Base-by-base conservation (phyloP, 2,888 invertebrate species). In the Synergus japonicus region DNA sequence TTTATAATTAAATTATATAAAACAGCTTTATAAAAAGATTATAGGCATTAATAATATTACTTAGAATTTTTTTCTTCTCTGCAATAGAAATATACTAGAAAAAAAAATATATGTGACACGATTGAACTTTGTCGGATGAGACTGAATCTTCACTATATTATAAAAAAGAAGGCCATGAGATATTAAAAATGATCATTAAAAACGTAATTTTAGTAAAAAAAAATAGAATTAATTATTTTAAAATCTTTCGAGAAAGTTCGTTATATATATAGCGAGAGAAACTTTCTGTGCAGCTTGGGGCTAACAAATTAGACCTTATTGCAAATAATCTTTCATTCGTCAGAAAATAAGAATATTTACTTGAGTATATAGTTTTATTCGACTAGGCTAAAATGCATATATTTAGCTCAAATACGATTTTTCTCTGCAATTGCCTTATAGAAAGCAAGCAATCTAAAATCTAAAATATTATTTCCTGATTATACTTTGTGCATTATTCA, bases 401-500 rank as follows among this genome's bases (percentile, higher is more conserved):
- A n/a, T 54, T 54, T 54, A 54, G 15, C 15, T 54, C 8, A 54
- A 54, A 54, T n/a, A 15, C 5, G 2, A n/a, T 7, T 67, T 49
- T 44, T 69, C 29, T 46, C 22, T 2, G 44, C 3, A 18, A 69
- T 46, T 67, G 12, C 0, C 18, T 49, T 69, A 4, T 46, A 69
- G 69, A 69, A 69, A 49, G 69, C 9, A 69, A 46, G 13, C 67
- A 22, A 69, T 37, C 49, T 49, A n/a, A 49, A 69, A 13, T 49
- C 2, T 49, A 29, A 49, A 54, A 69, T 46, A 13, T 69, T 13
- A 69, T 69, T 49, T 29, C 18, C 8, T n/a, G 29, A 22, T 18
- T 37, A 41, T 43, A 69, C 12, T 69, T 69, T 69, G 46, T 22
- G 29, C 46, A 69, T 69, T 69, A 46, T 69, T 69, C 44, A 49